A percentile compares a stretch with the other conserved stretches of the same genome.
Evolutionary conservation across 2,888 invertebrate genomes (phyloP).

Genomic region (Ophion obscuratus): DNA sequence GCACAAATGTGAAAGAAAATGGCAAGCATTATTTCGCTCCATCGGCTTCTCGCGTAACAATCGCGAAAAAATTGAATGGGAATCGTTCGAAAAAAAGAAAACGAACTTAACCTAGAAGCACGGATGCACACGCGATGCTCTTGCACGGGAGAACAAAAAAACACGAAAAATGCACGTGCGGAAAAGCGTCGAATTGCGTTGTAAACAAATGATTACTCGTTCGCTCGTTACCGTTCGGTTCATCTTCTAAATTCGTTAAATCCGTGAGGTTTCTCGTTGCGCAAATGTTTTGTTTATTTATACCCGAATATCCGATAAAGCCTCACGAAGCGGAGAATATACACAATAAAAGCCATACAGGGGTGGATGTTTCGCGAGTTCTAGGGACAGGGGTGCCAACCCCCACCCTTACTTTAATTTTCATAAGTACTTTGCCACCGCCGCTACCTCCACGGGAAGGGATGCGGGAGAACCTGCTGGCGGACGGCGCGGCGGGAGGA

Average conservation of each 20-base stretch:
- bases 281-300: slow-evolving; percentile 51
- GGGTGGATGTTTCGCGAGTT: slow-evolving; percentile 56
- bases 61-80: neutral
- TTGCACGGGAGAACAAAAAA: neutral
- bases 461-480: neutral
- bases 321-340: neutral
- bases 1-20: neutral
- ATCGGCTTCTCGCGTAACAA: neutral
- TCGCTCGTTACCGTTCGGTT: slow-evolving; percentile 75
- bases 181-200: neutral
- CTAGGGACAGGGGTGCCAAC: slow-evolving; percentile 72
- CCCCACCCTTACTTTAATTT: slow-evolving; percentile 32
- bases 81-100: neutral
- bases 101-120: slow-evolving; percentile 65
- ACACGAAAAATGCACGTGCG: slow-evolving; percentile 17
- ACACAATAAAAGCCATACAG: slow-evolving; percentile 23
- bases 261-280: neutral
- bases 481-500: no score
- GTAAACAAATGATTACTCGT: slow-evolving; percentile 18
- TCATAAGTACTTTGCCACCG: neutral
- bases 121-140: slow-evolving; percentile 35
- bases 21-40: neutral
- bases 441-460: neutral
- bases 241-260: slow-evolving; percentile 69
- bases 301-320: slow-evolving; percentile 16